These are phyloP conservation scores for Zenarchopterus dispar DNA, from an alignment of 2,797 vertebrate genomes.

Conservation along the genomic window DNA sequence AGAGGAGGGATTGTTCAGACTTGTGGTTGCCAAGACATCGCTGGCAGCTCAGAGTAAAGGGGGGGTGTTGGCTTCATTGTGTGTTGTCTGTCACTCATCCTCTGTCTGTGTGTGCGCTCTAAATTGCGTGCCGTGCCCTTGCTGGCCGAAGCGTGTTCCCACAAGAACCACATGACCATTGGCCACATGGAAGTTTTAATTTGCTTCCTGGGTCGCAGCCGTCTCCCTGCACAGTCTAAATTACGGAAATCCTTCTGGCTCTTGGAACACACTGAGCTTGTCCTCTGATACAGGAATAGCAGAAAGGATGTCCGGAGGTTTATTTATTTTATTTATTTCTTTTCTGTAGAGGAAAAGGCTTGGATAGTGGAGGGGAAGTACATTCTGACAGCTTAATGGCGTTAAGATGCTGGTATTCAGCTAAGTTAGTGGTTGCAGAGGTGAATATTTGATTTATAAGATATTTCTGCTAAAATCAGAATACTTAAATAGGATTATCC, in stretches of 20 bases:
- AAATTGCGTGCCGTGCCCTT: conserved; percentile 19
- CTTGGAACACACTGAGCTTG: conserved; percentile 51
- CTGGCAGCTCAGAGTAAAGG: conserved; percentile 33
- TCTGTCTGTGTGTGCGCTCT: conserved; percentile 17
- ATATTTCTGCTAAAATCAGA: neutral
- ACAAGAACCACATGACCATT: conserved; percentile 55
- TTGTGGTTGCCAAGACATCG: conserved; percentile 57
- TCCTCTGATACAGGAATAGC: conserved; percentile 54
- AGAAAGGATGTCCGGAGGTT: conserved; percentile 30
- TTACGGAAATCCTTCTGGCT: conserved; percentile 57
- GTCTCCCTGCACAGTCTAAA: conserved; percentile 33
- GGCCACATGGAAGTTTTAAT: conserved; percentile 67
- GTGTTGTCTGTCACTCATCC: conserved; percentile 55
- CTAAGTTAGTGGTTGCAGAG: conserved; percentile 24
- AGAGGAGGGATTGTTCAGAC: conserved; percentile 62
- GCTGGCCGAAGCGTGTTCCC: conserved; percentile 41
- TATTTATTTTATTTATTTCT: neutral
- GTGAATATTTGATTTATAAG: neutral
- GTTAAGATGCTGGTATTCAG: conserved; percentile 51
- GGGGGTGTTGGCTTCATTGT: conserved; percentile 28
- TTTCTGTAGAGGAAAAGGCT: conserved; percentile 30
- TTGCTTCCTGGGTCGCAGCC: conserved; percentile 54
- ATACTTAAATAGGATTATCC: neutral
- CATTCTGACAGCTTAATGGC: conserved; percentile 58
- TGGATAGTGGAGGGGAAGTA: conserved; percentile 50